Base-by-base conservation (phyloP, 2,113 vertebrate species). In the Erpornis zantholeuca region DNA sequence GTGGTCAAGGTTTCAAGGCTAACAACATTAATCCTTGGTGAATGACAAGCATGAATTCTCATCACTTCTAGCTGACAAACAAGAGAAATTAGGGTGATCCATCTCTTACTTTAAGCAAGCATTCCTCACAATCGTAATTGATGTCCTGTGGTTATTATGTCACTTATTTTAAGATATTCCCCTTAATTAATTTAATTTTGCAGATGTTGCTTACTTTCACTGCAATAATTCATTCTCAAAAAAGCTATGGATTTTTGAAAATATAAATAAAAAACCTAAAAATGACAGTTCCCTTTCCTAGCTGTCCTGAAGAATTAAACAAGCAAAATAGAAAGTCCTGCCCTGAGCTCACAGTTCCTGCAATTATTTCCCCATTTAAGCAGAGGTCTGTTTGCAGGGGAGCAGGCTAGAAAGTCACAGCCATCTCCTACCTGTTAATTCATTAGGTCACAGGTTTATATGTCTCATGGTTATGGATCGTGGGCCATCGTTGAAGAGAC, bases 381-480 rank as follows among this genome's bases (percentile, higher is more conserved):
- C 10, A 63, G 44, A 71, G 14, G 25, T 54, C 23, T 70, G 10
- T 45, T 64, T 68, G 38, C 36, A 66, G 42, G 8, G 17, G 6
- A 57, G 8, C 23, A 42, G 27, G 7, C 23, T 68, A 38, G 23
- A 36, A 82, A 61, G 19, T 29, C 42, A 38, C 16, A 24, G 33
- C 8, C 12, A 12, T 8, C n/a, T 71, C 53, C 22, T 23, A 7
- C 15, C 17, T 64, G 19, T 49, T 87, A 25, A 29, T 65, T 72
- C 28, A 8, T 25, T 84, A 65, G 27, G n/a, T 57, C 61, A 40
- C 0, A 1, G 25, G 15, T 7, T 75, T 65, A 6, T 20, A 22
- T 9, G 7, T n/a, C 2, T 0, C 9, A 3, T 13, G 11, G 2
- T 38, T 85, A 76, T 68, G 57, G 44, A 53, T 16, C 0, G 1